These are phyloP conservation scores for Sesia bembeciformis DNA, from an alignment of 2,888 invertebrate species.

Conservation along the genomic window DNA sequence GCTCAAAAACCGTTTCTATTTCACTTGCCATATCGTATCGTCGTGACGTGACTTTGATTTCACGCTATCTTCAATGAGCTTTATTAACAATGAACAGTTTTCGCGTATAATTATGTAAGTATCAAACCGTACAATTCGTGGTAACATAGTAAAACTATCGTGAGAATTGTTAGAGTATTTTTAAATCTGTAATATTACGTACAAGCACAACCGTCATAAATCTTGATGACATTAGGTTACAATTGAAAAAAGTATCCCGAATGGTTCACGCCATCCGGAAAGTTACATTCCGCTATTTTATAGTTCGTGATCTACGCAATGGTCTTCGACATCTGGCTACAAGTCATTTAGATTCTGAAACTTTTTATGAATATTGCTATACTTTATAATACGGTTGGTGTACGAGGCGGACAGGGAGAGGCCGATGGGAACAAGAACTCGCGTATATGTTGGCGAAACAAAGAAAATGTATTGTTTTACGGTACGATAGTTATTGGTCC, in stretches of 20 bases:
- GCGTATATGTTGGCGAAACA: slow-evolving; percentile 17
- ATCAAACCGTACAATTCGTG: slow-evolving; percentile 37
- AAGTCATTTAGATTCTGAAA: too few relatives aligned
- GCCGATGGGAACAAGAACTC: slow-evolving; percentile 9
- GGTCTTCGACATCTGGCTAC: too few relatives aligned
- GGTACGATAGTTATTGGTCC: slow-evolving; percentile 41
- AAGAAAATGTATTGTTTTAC: slow-evolving; percentile 27
- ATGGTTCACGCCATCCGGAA: too few relatives aligned
- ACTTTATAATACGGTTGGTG: too few relatives aligned
- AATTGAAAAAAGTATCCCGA: too few relatives aligned
- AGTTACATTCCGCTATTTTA: too few relatives aligned
- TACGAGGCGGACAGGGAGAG: background rate
- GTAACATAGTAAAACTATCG: slow-evolving; percentile 18
- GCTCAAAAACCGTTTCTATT: slow-evolving; percentile 57
- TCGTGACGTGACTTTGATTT: slow-evolving; percentile 57
- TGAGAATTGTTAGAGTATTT: background rate
- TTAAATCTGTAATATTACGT: background rate
- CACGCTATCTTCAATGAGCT: slow-evolving; percentile 44
- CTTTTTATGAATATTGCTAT: too few relatives aligned
- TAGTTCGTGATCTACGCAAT: too few relatives aligned
- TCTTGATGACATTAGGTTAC: too few relatives aligned
- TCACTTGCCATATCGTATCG: slow-evolving; percentile 58
- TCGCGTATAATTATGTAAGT: slow-evolving; percentile 43
- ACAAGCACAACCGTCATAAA: too few relatives aligned
- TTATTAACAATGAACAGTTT: slow-evolving; percentile 36